Conservation (phyloP, 2,888 invertebrate species). For the Copidosoma aretas region DNA sequence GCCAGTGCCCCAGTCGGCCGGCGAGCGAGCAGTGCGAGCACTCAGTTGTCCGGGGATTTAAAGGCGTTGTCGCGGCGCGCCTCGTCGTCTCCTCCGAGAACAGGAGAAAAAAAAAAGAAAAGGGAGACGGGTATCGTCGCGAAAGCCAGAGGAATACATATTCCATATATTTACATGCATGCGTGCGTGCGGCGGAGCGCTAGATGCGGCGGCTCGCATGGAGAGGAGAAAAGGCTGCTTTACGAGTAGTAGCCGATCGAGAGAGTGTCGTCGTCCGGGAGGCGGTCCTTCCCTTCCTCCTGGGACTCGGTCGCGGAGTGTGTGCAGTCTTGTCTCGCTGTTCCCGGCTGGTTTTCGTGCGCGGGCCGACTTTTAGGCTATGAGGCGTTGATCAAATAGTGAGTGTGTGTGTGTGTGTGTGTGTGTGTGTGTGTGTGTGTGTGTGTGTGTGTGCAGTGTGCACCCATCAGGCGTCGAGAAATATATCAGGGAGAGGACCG, state of each 20-base stretch:
- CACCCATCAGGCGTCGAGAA: no score
- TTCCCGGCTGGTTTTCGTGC: background rate
- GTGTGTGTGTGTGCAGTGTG: background rate
- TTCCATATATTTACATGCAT: no score
- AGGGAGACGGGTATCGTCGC: no score
- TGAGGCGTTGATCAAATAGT: no score
- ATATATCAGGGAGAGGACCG: no score
- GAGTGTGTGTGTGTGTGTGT: no score
- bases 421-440: no score
- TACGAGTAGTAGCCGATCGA: background rate
- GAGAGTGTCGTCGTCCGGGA: background rate
- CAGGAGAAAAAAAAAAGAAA: background rate
- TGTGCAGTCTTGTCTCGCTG: no score
- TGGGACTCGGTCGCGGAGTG: no score
- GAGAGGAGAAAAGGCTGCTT: background rate
- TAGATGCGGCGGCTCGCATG: background rate
- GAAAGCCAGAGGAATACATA: no score
- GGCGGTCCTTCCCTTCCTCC: no score
- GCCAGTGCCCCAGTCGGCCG: slow-evolving; percentile 6
- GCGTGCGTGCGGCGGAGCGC: background rate
- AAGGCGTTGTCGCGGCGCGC: slow-evolving; percentile 32
- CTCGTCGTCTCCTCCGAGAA: slow-evolving; percentile 7
- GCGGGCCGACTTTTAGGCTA: background rate
- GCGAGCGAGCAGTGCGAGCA: slow-evolving; percentile 18
- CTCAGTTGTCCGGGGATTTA: slow-evolving; percentile 22